Conservation (phyloP, 2,797 vertebrate species). For the Enteromius anoplus region DNA sequence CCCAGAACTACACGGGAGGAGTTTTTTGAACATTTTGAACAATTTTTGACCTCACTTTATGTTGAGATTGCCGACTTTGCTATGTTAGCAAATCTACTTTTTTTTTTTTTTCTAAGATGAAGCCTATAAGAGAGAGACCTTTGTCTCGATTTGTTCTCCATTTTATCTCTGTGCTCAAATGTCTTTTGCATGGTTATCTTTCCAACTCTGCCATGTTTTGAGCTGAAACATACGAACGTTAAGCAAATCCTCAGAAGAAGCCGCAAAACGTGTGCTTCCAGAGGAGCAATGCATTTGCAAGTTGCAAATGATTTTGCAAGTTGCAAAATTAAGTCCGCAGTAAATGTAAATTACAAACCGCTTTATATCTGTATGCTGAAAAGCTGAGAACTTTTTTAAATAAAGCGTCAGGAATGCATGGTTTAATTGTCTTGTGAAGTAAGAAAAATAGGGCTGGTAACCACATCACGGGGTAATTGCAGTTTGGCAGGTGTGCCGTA, state of each 20-base stretch:
- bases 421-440: constrained; percentile 44
- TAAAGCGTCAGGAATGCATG: constrained; percentile 6
- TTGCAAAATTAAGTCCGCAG: not conserved
- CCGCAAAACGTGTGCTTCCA: not conserved
- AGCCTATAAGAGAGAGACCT: not conserved
- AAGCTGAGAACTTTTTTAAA: constrained; percentile 4
- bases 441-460: constrained; percentile 51
- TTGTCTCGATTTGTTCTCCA: not conserved
- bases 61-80: not conserved
- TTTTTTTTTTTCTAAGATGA: not conserved
- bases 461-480: constrained; percentile 57
- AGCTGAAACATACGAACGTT: not conserved
- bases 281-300: constrained; percentile 5
- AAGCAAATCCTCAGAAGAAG: not conserved
- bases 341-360: not conserved
- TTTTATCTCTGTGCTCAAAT: not conserved
- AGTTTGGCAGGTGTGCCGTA: constrained; percentile 58
- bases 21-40: too few species aligned
- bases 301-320: not conserved
- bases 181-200: not conserved
- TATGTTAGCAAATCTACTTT: not conserved
- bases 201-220: not conserved
- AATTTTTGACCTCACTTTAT: too few species aligned
- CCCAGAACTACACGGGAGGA: too few species aligned
- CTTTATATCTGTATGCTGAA: not conserved